Evolutionary conservation across 2,888 invertebrate genomes (phyloP).

Genomic region (Trachelus stipa): DNA sequence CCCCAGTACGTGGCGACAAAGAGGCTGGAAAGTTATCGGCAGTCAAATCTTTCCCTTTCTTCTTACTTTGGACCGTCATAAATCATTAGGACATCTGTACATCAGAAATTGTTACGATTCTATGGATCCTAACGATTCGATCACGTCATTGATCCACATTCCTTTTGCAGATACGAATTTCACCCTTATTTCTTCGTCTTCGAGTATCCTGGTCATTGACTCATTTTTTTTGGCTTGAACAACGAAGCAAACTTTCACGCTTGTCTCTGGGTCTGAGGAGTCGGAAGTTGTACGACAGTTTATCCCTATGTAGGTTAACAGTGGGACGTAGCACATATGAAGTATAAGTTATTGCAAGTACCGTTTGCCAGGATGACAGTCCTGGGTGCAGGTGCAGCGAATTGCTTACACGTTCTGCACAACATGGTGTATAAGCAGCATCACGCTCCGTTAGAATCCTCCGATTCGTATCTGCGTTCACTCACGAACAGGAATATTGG

Average conservation of each 20-base stretch:
- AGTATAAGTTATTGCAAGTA: conserved; percentile 36
- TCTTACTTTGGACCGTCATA: background rate
- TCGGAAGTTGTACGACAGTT: conserved; percentile 4
- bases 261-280: conserved; percentile 34
- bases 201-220: background rate
- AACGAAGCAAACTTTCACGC: background rate
- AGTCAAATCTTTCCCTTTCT: background rate
- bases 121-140: background rate
- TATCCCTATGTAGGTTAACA: conserved; percentile 37
- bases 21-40: background rate
- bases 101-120: background rate
- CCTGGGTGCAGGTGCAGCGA: conserved; percentile 42
- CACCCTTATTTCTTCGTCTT: background rate
- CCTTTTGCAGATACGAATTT: background rate
- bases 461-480: background rate
- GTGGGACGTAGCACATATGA: conserved; percentile 23
- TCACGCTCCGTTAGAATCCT: background rate
- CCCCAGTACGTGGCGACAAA: background rate
- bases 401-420: conserved; percentile 37
- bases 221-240: background rate
- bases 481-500: background rate
- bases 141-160: background rate
- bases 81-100: background rate
- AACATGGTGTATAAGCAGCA: background rate
- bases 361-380: conserved; percentile 44